Base-by-base conservation (phyloP, 2,888 invertebrate genomes). In the Uloborus plumipes region DNA sequence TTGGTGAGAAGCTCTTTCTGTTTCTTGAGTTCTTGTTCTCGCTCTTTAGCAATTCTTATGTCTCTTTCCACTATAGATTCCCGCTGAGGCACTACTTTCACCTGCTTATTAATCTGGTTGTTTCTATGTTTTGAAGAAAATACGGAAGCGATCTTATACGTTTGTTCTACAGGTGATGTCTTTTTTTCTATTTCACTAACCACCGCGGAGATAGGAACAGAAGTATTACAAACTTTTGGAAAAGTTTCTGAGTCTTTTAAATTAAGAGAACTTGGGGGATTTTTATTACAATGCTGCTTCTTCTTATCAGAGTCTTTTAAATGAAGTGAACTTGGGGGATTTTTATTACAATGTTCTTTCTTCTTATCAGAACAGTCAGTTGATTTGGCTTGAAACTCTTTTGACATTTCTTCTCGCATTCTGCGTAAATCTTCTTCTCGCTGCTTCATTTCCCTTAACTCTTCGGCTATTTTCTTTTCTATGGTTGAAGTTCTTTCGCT, bases 31-130 rank as follows among this genome's bases (percentile, higher is more conserved):
- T 90, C 91, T 80, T 90, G 90, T 87, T 91, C 91, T 22, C 91
- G 86, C 85, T 91, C 91, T 53, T 89, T 87, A 16, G 89, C 89
- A 78, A 90, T 85, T 55, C 91, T 88, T 72, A 91, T 91, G 86
- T 91, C 91, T 31, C 90, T 87, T 86, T 91, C 91, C 72, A 91
- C 91, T 9, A 91, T 91, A 2, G 91, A 90, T 87, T 91, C 85
- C 14, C 75, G 51, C 13, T 51, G 64, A 39, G 72, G n/a, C 22
- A 69, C 70, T 62, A 80, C 77, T 39, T 62, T 73, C 67, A 79
- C 72, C n/a, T 61, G 51, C 14, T 53, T 53, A 22, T 53, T 73
- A 59, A 70, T 73, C 18, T 84, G 53, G 39, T 69, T 64, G 55
- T 84, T 76, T 71, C 84, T 86, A 50, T 70, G 69, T 81, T 85